Conservation (phyloP, 2,113 vertebrate genomes). For the Pavo muticus region DNA sequence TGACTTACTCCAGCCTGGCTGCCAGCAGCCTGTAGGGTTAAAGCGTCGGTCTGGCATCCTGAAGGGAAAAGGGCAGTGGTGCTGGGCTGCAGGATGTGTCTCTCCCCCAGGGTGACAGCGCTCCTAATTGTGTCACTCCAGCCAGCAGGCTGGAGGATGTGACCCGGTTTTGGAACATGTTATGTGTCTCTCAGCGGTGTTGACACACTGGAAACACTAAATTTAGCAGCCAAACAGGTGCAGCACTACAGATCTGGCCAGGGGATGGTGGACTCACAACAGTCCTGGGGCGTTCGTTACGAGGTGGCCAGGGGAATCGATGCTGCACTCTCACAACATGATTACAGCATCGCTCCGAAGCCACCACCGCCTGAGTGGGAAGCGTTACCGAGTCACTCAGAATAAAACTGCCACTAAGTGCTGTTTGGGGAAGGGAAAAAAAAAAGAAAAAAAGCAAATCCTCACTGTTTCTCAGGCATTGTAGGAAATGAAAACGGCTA, state of each 20-base stretch:
- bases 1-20: conserved; percentile 31
- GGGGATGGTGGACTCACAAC: not conserved
- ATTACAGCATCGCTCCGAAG: not conserved
- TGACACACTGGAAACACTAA: not conserved
- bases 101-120: not conserved
- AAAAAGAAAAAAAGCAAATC: not conserved
- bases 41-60: not conserved
- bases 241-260: not conserved
- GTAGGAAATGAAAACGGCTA: conserved; percentile 15
- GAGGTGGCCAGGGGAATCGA: not conserved
- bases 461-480: conserved; percentile 22
- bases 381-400: conserved; percentile 16
- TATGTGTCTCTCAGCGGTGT: not conserved
- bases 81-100: not conserved
- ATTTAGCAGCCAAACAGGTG: conserved; percentile 36
- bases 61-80: not conserved
- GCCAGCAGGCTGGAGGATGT: not conserved
- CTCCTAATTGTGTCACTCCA: conserved; percentile 20
- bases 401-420: conserved; percentile 60
- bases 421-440: not conserved
- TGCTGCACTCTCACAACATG: not conserved
- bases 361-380: not conserved
- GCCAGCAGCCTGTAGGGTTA: not conserved
- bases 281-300: not conserved
- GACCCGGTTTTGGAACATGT: conserved; percentile 41